phyloP scores from a whole-genome alignment of 2,113 vertebrate species.

The Cyanoderma ruficeps region DNA sequence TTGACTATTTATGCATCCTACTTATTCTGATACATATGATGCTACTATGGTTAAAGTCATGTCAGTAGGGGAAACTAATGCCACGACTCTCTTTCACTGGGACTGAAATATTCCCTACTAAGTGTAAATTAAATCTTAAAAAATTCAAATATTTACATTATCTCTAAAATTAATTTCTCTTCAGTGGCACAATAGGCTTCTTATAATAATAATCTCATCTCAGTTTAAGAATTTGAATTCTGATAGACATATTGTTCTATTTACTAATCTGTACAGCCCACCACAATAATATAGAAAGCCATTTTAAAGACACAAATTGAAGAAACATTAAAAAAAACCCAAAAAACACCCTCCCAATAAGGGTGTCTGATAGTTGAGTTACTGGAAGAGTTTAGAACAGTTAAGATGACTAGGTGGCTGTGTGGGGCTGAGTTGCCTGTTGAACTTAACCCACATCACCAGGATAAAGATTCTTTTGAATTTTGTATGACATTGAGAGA shows the following conservation, averaged over 20 bases:
- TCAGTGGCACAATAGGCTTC: background rate
- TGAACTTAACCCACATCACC: background rate
- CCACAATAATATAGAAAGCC: background rate
- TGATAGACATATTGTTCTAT: background rate
- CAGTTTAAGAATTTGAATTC: background rate
- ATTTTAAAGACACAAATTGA: background rate
- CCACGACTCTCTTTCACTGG: background rate
- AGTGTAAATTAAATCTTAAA: background rate
- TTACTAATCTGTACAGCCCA: background rate
- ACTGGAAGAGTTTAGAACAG: background rate
- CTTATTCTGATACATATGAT: background rate
- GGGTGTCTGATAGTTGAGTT: fast-evolving
- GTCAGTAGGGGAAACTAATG: background rate
- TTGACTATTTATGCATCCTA: background rate
- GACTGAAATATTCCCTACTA: background rate
- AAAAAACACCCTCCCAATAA: too few species aligned
- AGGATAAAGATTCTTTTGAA: background rate
- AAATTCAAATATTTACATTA: background rate
- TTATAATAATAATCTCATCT: background rate
- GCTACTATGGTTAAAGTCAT: background rate
- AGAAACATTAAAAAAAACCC: background rate
- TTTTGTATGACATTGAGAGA: background rate
- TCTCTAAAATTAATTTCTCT: background rate
- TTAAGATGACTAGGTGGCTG: background rate
- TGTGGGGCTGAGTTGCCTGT: fast-evolving